Conservation (phyloP, 1,140 invertebrate species). For the Pomacea maculata region DNA sequence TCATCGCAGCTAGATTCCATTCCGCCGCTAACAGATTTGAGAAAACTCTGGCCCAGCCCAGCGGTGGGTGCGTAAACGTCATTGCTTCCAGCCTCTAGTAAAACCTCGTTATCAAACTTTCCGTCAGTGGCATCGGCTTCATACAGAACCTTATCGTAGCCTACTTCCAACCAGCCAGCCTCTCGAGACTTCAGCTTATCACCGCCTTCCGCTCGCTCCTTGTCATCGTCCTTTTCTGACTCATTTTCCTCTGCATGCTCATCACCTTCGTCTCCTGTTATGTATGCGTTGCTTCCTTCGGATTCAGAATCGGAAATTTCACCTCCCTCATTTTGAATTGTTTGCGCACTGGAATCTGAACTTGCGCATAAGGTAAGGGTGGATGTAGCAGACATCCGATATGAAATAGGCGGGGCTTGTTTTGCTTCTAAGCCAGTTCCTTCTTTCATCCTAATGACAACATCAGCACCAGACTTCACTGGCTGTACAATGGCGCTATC, state of each 20-base stretch:
- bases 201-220: not conserved
- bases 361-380: not conserved
- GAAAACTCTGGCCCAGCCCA: too few species aligned
- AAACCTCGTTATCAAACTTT: too few species aligned
- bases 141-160: too few species aligned
- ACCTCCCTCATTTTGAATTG: not conserved
- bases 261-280: not conserved
- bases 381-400: not conserved
- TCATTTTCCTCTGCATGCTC: not conserved
- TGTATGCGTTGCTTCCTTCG: not conserved
- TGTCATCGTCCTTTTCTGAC: not conserved
- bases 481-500: not conserved
- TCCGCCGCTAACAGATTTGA: too few species aligned
- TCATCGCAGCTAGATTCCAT: too few species aligned
- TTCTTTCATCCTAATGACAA: slow-evolving; percentile 1
- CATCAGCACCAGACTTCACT: not conserved
- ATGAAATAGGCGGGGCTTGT: not conserved
- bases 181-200: too few species aligned
- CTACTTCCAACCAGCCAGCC: too few species aligned
- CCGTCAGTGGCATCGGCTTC: too few species aligned
- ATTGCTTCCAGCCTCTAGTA: too few species aligned
- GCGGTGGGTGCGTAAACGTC: too few species aligned
- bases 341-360: not conserved
- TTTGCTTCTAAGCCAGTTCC: not conserved
- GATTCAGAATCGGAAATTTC: not conserved